Evolutionary conservation across 1,140 invertebrate genomes (phyloP).

Genomic region (Caerostris extrusa): DNA sequence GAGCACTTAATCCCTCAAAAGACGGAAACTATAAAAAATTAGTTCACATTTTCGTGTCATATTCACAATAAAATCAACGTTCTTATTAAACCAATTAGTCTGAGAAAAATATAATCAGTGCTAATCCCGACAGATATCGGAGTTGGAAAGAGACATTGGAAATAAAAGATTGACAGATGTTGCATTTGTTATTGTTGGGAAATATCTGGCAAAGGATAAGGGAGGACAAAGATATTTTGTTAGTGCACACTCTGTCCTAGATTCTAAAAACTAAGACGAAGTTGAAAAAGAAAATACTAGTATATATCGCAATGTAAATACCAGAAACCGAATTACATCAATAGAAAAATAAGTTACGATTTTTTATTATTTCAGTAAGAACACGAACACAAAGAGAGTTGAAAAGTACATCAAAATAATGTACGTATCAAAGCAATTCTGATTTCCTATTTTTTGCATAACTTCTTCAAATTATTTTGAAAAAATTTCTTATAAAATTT

Average conservation of each 20-base stretch:
- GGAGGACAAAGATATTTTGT: background rate
- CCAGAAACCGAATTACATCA: too few relatives aligned
- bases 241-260: background rate
- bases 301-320: too few relatives aligned
- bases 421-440: too few relatives aligned
- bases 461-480: too few relatives aligned
- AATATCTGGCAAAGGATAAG: background rate
- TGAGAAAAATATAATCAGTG: background rate
- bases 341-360: too few relatives aligned
- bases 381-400: too few relatives aligned
- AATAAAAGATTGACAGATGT: background rate
- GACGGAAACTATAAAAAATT: slow-evolving; percentile 27
- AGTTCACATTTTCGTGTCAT: background rate
- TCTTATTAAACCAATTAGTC: background rate
- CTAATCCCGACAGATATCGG: background rate
- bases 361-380: too few relatives aligned
- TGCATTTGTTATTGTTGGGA: background rate
- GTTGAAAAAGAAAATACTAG: too few relatives aligned
- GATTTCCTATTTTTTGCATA: too few relatives aligned
- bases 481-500: too few relatives aligned
- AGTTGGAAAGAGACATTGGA: background rate
- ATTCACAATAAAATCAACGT: background rate
- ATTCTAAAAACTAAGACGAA: background rate
- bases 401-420: too few relatives aligned
- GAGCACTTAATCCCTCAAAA: background rate